Conservation (phyloP, 2,888 invertebrate genomes). For the Drosophila leonis region DNA sequence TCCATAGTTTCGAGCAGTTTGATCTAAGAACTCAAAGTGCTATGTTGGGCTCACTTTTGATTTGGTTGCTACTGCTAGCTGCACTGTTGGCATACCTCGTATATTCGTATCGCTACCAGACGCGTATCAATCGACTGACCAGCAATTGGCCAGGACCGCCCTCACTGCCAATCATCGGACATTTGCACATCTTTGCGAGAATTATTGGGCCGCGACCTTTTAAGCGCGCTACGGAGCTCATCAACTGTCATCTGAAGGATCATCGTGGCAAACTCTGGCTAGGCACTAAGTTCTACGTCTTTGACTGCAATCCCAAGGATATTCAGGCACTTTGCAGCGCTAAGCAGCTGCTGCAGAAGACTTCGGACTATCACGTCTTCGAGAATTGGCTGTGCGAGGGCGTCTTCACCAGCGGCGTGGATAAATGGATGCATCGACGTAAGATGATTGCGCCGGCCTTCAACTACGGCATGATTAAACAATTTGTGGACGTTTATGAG, state of each 20-base stretch:
- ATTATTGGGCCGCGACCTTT: constrained; percentile 49
- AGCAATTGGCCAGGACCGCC: constrained; percentile 64
- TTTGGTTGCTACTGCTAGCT: constrained; percentile 28
- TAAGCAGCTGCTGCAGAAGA: constrained; percentile 63
- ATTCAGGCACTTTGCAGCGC: constrained; percentile 64
- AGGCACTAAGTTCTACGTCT: constrained; percentile 61
- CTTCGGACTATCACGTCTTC: constrained; percentile 59
- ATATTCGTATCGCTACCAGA: constrained; percentile 38
- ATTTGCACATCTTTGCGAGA: constrained; percentile 58
- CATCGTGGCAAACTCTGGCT: constrained; percentile 68
- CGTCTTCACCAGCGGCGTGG: constrained; percentile 52
- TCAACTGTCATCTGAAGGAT: constrained; percentile 50
- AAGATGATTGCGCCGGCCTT: constrained; percentile 67
- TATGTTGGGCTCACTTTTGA: constrained; percentile 52
- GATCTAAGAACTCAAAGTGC: constrained; percentile 19
- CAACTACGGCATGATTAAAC: constrained; percentile 60
- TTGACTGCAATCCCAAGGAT: constrained; percentile 70
- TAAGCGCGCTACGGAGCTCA: constrained; percentile 33
- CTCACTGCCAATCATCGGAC: constrained; percentile 59
- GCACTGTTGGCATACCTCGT: constrained; percentile 33
- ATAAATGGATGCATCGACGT: constrained; percentile 64
- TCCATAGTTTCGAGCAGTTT: constrained; percentile 41
- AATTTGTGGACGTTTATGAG: constrained; percentile 55
- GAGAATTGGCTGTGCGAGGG: constrained; percentile 61
- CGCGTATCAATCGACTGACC: constrained; percentile 56